Base-by-base conservation (phyloP, 2,888 invertebrate species). In the Hirudinaria manillensis region DNA sequence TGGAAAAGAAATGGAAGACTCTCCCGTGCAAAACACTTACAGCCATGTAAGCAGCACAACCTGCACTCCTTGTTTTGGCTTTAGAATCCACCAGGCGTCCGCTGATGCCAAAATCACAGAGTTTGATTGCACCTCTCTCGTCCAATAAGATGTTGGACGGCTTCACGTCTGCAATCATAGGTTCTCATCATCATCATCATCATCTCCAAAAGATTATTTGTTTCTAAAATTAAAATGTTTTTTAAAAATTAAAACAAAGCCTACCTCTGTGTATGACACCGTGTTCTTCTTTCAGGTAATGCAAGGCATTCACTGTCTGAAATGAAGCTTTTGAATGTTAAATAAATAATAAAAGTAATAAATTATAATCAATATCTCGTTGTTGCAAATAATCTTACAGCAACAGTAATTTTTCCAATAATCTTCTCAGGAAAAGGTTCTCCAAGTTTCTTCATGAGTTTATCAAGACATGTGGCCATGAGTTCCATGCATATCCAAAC, bases 401-500 rank as follows among this genome's bases (percentile, higher is more conserved):
- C 94, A 79, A 96, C 92, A 77, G 96, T 93, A 80, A 99, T 93
- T 88, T 97, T 97, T 80, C 98, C 98, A 80, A 99, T 88, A 83
- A 99, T 94, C 81, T 90, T 89, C 87, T 99, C 98, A 3, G 98
- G 98, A 83, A 99, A 92, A n/a, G 95, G 92, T 80, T 90, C 89
- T 78, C 91, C 90, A 36, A 84, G 81, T 75, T 80, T 79, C 86
- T 94, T 94, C 78, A 97, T 88, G 82, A 99, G 87, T 87, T 98
- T 98, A 86, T 99, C 99, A 84, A 99, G 92, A 87, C 99, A 99
- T 29, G 96, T 95, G 21, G 94, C 92, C 99, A 99, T 99, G 80
- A 98, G 88, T 87, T 99, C 99, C 99, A 99, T 99, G 85, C 98
- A 99, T 84, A 99, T 98, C 95, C 98, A 98, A 0, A 99, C 97